Evolutionary conservation across 2,888 invertebrate species (phyloP).

Genomic region (Erpobdella octoculata): DNA sequence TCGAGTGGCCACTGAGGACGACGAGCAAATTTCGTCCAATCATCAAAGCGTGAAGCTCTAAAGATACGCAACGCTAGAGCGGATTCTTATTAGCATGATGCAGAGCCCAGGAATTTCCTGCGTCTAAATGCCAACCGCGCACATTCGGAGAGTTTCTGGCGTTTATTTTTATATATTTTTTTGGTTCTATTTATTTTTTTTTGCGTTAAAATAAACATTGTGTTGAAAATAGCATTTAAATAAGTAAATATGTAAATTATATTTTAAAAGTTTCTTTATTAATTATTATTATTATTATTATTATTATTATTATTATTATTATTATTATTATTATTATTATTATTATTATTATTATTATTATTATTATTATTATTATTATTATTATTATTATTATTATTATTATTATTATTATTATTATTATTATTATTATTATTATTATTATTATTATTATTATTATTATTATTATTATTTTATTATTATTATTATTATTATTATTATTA

Average conservation of each 20-base stretch:
- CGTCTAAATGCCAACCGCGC: too few relatives aligned
- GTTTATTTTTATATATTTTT: background rate
- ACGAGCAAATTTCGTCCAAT: slow-evolving; percentile 15
- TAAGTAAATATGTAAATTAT: background rate
- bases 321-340: background rate
- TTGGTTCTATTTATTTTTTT: background rate
- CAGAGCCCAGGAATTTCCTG: too few relatives aligned
- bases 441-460: too few relatives aligned
- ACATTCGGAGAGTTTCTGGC: too few relatives aligned
- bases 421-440: too few relatives aligned
- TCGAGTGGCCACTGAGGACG: slow-evolving; percentile 3
- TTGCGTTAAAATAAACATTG: background rate
- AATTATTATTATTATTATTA: background rate
- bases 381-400: background rate
- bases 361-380: background rate
- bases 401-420: too few relatives aligned
- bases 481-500: too few relatives aligned
- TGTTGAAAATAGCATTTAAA: background rate
- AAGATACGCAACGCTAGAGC: slow-evolving; percentile 8
- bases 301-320: background rate
- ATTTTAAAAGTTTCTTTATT: background rate
- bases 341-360: background rate
- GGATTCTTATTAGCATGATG: background rate
- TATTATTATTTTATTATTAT: too few relatives aligned
- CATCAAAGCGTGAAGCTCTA: slow-evolving; percentile 10